These are phyloP conservation scores for Brachionus sp. DNA, from an alignment of 1,140 invertebrate genomes.

Conservation along the genomic window DNA sequence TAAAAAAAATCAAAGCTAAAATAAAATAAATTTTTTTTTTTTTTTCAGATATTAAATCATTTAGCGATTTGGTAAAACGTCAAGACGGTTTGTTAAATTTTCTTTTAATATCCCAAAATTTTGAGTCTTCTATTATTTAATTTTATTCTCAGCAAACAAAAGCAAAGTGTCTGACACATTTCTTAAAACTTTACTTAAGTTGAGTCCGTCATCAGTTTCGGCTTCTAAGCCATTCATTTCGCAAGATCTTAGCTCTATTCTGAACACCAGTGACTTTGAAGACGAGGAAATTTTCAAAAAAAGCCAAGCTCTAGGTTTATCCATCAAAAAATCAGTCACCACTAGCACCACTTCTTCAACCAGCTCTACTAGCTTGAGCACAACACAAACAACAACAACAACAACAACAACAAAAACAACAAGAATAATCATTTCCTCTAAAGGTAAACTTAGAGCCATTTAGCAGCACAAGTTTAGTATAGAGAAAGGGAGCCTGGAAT, in stretches of 20 bases:
- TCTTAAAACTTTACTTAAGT: slow-evolving; percentile 22
- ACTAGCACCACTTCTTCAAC: background rate
- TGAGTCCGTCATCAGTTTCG: background rate
- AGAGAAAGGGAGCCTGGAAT: slow-evolving; percentile 6
- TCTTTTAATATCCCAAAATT: background rate
- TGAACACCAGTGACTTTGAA: background rate
- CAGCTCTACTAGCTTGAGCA: background rate
- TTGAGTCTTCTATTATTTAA: background rate
- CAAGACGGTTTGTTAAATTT: slow-evolving; percentile 18
- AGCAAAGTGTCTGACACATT: background rate
- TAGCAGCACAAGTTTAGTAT: slow-evolving; percentile 21
- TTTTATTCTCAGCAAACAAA: background rate
- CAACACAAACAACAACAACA: background rate
- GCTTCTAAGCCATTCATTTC: background rate
- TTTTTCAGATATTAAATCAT: background rate
- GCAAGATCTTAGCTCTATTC: background rate
- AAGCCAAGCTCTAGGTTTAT: slow-evolving; percentile 27
- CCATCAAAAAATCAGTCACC: background rate
- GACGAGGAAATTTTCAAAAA: slow-evolving; percentile 22
- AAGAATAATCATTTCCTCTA: background rate
- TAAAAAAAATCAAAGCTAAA: background rate
- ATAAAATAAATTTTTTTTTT: background rate
- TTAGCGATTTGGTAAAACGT: background rate
- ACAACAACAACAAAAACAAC: background rate
- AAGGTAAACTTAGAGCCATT: slow-evolving; percentile 43